Evolutionary conservation across 2,113 vertebrate species (phyloP).

Genomic region (Pachycephala philippinensis): DNA sequence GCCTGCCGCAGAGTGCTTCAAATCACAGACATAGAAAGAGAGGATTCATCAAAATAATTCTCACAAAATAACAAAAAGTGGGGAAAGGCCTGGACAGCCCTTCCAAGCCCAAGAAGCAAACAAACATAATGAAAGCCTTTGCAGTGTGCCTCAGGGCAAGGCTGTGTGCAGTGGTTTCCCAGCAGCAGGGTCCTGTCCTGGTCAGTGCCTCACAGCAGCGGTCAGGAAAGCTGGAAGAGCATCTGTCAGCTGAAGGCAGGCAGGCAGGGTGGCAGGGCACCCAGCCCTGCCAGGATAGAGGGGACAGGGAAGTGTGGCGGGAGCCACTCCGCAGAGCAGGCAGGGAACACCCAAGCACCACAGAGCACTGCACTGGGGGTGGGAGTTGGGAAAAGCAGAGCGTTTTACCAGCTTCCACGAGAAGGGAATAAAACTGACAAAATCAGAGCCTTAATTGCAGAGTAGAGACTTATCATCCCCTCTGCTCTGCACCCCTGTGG

Average conservation of each 20-base stretch:
- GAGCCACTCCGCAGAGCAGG: rapidly evolving
- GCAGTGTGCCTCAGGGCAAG: background rate
- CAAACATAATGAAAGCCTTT: background rate
- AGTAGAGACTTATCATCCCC: background rate
- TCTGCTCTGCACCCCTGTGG: background rate
- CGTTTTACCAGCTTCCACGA: background rate
- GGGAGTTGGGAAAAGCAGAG: background rate
- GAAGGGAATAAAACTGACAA: background rate
- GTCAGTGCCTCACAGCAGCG: background rate
- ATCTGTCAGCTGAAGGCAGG: background rate
- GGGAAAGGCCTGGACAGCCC: background rate
- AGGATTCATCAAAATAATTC: background rate
- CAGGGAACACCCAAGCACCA: too few species aligned
- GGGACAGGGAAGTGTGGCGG: background rate
- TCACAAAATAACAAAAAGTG: background rate
- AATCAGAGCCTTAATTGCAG: conserved; percentile 43
- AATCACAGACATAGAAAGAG: background rate
- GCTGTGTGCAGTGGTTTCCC: background rate
- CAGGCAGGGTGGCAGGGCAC: background rate
- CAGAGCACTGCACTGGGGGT: background rate
- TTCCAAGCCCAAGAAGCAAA: background rate
- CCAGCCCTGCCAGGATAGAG: background rate
- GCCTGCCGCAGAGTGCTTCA: background rate
- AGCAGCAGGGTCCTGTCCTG: background rate
- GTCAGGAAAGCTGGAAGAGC: background rate